Evolutionary conservation across 2,113 vertebrate species (phyloP), one percentile per base, ranked within the genome.

Genomic region (Mastomys natalensis): DNA sequence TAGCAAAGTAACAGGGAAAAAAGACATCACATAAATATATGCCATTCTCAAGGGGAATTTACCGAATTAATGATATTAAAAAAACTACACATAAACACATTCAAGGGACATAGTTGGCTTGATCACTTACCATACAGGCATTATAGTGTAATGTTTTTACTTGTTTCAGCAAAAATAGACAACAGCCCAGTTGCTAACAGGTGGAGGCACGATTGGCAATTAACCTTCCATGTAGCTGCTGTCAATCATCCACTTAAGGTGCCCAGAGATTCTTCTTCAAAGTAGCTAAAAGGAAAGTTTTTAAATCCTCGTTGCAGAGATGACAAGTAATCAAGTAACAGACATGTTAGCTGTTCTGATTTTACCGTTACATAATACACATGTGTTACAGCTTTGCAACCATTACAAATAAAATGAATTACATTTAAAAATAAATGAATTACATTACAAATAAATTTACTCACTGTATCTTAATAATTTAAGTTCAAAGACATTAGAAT

Each of bases 31-130:
- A 37, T 70, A 51, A 64, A 12, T 37, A n/a, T 58, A 45, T 43
- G 62, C 95, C 80, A 74, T 12, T 95, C 74, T 95, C 58, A 78
- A 0, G 19, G 58, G 91, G 3, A 77, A 97, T 97, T 97, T 90
- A 82, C 66, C 80, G 86, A 89, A 95, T 90, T 95, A 96, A 97
- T 94, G 73, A 91, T 17, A 11, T 34, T 90, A 87, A 91, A 94
- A 93, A 45, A 31, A 90, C 82, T 76, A 11, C 37, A 34, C 29
- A 21, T 7, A 22, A 86, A 80, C 48, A 48, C 62, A 40, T 87
- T 94, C 37, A 53, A 55, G 51, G 51, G 17, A 48, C 4, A n/a
- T 3, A 16, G 77, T 19, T 94, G 77, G 11, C 37, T 12, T 2
- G 0, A 37, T 34, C 78, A 73, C 62, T 68, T 91, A 45, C 91